phyloP scores from a whole-genome alignment of 2,113 vertebrate species.

The Machaerirhynchus nigripectus region DNA sequence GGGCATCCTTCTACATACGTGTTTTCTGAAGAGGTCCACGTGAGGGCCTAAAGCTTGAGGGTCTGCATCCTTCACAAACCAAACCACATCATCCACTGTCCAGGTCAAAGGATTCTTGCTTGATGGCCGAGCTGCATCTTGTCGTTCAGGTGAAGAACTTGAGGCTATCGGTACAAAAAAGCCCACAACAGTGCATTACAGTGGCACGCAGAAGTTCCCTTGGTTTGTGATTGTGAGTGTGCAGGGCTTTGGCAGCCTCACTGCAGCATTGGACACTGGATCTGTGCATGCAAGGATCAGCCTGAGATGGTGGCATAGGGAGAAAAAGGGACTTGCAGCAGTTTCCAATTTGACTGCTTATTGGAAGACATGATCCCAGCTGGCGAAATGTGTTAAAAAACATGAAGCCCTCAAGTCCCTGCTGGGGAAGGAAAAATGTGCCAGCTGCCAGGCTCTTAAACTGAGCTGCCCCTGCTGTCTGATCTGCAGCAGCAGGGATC shows the following conservation, averaged over 20 bases:
- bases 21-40: slow-evolving; percentile 93
- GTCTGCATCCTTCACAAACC: slow-evolving; percentile 94
- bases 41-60: slow-evolving; percentile 94
- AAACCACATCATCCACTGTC: slow-evolving; percentile 91
- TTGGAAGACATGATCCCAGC: background rate
- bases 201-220: background rate
- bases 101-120: slow-evolving; percentile 89
- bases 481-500: background rate
- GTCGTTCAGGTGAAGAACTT: slow-evolving; percentile 78
- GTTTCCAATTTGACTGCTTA: background rate
- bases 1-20: slow-evolving; percentile 74
- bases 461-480: background rate
- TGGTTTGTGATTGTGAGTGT: background rate
- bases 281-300: background rate
- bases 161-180: slow-evolving; percentile 71
- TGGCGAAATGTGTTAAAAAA: background rate
- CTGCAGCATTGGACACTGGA: accelerated
- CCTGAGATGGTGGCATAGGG: background rate
- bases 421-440: slow-evolving; percentile 22
- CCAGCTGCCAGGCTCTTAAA: slow-evolving; percentile 40
- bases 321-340: background rate
- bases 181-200: background rate
- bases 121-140: slow-evolving; percentile 73
- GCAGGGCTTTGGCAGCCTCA: background rate
- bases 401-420: slow-evolving; percentile 15